phyloP scores from a whole-genome alignment of 64 coral and sea anemone species.

The Montipora sp. region DNA sequence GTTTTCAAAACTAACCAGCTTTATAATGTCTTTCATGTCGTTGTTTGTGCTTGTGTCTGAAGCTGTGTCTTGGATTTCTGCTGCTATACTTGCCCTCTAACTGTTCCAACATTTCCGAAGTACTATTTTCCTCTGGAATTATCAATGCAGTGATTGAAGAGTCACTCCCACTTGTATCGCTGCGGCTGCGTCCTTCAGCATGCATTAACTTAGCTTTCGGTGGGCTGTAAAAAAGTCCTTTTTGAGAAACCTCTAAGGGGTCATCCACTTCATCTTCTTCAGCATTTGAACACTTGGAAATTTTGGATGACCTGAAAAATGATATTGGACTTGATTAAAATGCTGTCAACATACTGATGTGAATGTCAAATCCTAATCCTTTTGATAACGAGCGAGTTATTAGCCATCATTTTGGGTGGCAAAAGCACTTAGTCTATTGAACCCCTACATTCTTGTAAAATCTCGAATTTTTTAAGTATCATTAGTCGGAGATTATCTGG shows the following conservation, averaged over 20 bases:
- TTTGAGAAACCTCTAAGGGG: background rate
- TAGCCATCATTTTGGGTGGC: too few relatives aligned
- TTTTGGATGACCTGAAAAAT: background rate
- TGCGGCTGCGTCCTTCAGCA: background rate
- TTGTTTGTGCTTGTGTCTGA: conserved; percentile 8
- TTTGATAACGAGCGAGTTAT: too few relatives aligned
- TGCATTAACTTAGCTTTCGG: conserved; percentile 25
- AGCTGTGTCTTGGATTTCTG: background rate
- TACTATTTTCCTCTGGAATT: conserved; percentile 55
- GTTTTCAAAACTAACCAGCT: background rate
- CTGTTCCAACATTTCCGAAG: background rate
- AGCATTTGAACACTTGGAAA: background rate
- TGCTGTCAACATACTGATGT: background rate
- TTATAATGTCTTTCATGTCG: background rate
- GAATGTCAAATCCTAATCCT: background rate
- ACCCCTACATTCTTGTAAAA: too few relatives aligned
- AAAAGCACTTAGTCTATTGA: too few relatives aligned
- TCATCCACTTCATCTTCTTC: conserved; percentile 29
- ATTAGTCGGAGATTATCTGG: too few relatives aligned
- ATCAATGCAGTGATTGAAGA: conserved; percentile 50
- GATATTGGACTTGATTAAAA: background rate
- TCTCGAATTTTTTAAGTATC: too few relatives aligned
- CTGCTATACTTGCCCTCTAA: conserved; percentile 9
- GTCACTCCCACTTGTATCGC: conserved; percentile 15
- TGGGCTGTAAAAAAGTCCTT: conserved; percentile 31